Base-by-base conservation (phyloP, 2,113 vertebrate species). In the Phocoena phocoena region DNA sequence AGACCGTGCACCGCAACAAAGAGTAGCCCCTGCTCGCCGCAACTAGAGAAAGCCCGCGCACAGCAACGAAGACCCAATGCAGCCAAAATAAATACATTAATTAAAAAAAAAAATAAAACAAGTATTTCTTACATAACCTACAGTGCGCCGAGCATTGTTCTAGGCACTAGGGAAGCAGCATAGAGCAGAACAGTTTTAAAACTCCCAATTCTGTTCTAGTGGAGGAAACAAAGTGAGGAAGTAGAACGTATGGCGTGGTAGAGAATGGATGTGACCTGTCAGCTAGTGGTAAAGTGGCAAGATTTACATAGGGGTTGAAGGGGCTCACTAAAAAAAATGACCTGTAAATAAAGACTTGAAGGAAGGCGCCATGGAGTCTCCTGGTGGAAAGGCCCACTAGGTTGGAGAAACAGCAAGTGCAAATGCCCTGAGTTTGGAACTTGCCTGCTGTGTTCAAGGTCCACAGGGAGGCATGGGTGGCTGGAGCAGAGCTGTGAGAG, bases 231-330 rank as follows among this genome's bases (percentile, higher is more conserved):
- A 9, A 23, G 58, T 68, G 20, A 33, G 44, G 58, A 33, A 33
- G 47, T 3, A 21, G 50, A 53, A 6, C 2, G 5, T 0, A 0
- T 13, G n/a, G 3, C 6, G 1, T 33, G 33, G 20, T 36, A 33
- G 90, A 18, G 62, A 38, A 17, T 3, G 17, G 41, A 5, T 2
- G 21, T 14, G 31, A 25, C 53, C 0, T 1, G 47, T 31, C 60
- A 3, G 50, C 58, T 55, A 41, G 73, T 14, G 38, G 55, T 17
- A 12, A 41, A 28, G 20, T 0, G 6, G 7, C 25, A 36, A 2
- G 26, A 18, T 26, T 53, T 55, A 20, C 36, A 11, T 10, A 11
- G 68, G 26, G 6, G 1, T 12, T 13, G 71, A 28, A 18, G 33
- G 41, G 8, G 36, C 31, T 11, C 23, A 5, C 28, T 36, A 6